A percentile compares a stretch with the other conserved stretches of the same genome.
Conservation (phyloP, 1,140 invertebrate species). For the Penaeus chinensis region DNA sequence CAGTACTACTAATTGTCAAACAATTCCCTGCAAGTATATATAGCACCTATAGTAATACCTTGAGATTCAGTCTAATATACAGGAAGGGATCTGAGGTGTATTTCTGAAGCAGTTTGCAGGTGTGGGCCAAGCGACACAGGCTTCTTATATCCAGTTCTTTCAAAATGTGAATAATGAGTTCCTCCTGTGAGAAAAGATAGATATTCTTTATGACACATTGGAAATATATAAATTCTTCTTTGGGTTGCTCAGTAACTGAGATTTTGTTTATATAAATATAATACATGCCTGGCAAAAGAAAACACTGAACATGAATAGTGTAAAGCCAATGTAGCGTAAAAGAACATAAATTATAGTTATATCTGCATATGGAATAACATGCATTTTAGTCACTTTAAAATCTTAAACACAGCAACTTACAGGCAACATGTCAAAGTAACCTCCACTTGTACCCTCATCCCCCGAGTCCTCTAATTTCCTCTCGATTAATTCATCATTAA, state of each 20-base stretch:
- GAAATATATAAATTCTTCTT: background rate
- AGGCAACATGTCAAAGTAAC: slow-evolving; percentile 47
- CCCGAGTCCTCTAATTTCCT: background rate
- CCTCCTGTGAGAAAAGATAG: slow-evolving; percentile 65
- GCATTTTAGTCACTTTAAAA: too few species aligned
- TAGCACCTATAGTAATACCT: background rate
- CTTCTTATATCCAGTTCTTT: slow-evolving; percentile 68
- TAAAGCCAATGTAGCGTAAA: too few species aligned
- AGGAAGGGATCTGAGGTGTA: slow-evolving; percentile 42
- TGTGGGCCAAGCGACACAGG: slow-evolving; percentile 66
- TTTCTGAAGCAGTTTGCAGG: slow-evolving; percentile 64
- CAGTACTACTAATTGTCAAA: background rate
- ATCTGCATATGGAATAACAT: too few species aligned
- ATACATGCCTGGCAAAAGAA: too few species aligned
- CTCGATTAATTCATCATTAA: background rate
- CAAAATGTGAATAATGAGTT: slow-evolving; percentile 68
- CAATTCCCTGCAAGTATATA: background rate
- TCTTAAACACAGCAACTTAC: background rate
- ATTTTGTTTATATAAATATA: too few species aligned
- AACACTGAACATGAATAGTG: too few species aligned
- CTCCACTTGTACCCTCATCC: slow-evolving; percentile 40
- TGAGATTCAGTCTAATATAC: slow-evolving; percentile 50
- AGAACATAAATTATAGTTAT: too few species aligned
- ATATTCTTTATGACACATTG: background rate
- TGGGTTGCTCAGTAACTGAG: background rate